phyloP scores from a whole-genome alignment of 2,113 vertebrate species.

The Andinoacara biseriatus region DNA sequence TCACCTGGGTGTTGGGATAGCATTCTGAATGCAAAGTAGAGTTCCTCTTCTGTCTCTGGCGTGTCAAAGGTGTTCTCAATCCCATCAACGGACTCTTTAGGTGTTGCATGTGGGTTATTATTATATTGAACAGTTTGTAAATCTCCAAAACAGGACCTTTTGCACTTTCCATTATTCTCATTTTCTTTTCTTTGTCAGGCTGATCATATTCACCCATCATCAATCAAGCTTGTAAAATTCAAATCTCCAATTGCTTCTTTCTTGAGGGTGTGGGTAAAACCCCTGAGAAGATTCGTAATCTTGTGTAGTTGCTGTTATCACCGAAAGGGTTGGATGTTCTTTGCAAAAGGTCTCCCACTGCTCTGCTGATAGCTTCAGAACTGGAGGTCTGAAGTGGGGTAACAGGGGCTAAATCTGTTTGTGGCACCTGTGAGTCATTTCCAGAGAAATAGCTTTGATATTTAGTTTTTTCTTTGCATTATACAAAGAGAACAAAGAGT shows the following conservation, averaged over 20 bases:
- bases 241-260: not conserved
- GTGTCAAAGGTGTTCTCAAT: not conserved
- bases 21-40: not conserved
- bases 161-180: not conserved
- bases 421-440: not conserved
- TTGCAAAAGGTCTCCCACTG: not conserved
- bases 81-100: not conserved
- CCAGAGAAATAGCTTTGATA: not conserved
- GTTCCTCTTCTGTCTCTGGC: not conserved
- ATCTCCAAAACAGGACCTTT: not conserved
- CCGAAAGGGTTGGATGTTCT: not conserved
- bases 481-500: no score
- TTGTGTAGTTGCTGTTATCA: no score
- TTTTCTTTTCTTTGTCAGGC: not conserved
- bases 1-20: conserved; percentile 10
- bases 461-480: no score
- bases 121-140: not conserved
- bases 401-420: not conserved
- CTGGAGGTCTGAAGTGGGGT: not conserved
- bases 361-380: not conserved
- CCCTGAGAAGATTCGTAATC: not conserved
- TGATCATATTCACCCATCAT: not conserved
- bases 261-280: not conserved
- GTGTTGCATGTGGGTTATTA: not conserved
- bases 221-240: not conserved